Conservation (phyloP, 2,797 vertebrate genomes). For the Phaenicophaeus curvirostris region DNA sequence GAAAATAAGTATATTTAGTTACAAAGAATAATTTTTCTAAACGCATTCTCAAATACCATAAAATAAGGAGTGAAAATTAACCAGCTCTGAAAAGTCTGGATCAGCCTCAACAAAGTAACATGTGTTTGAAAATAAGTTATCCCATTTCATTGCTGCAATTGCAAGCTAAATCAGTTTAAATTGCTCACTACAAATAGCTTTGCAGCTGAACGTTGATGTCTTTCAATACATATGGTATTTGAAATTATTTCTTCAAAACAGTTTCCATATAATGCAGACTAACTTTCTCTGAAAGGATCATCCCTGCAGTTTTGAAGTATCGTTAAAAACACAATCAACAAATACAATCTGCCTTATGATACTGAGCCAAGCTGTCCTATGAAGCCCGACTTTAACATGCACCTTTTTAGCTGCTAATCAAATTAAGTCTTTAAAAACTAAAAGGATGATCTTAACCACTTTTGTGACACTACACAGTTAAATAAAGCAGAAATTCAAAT, state of each 20-base stretch:
- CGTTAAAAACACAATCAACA: not conserved
- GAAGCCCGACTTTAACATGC: not conserved
- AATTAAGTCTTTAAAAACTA: not conserved
- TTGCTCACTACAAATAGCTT: not conserved
- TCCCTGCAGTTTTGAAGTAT: not conserved
- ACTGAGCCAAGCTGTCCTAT: not conserved
- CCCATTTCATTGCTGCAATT: not conserved
- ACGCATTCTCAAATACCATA: not conserved
- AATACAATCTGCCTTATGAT: not conserved
- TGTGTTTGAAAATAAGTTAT: not conserved
- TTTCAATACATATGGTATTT: not conserved
- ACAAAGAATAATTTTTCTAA: not conserved
- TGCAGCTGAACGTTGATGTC: not conserved
- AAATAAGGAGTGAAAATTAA: not conserved
- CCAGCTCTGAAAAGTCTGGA: no score
- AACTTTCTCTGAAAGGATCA: not conserved
- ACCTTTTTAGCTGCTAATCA: not conserved
- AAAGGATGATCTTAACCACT: not conserved
- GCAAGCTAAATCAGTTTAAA: not conserved
- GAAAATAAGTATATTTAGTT: not conserved
- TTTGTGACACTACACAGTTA: not conserved
- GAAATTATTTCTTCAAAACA: not conserved
- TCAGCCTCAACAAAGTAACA: no score
- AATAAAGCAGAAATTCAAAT: not conserved
- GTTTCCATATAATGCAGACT: not conserved